phyloP scores from a whole-genome alignment of 2,113 vertebrate species.

The Clarias macrocephalus region DNA sequence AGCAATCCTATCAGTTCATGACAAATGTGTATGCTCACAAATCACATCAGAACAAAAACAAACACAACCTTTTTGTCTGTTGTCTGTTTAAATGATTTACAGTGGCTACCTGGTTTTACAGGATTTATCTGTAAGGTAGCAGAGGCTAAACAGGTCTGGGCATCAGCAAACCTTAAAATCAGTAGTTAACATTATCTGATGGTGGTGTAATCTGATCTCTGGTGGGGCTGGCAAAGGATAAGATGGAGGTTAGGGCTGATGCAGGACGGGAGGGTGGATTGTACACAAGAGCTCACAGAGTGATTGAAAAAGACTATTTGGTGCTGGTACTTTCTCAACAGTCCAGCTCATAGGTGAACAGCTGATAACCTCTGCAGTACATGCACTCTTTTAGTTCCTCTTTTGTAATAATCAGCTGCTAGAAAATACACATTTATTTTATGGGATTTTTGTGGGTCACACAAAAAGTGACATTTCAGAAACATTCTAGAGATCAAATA shows the following conservation, averaged over 20 bases:
- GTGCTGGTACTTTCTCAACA: constrained; percentile 52
- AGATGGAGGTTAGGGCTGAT: constrained; percentile 28
- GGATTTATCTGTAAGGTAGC: not conserved
- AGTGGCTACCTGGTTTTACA: not conserved
- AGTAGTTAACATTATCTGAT: constrained; percentile 62
- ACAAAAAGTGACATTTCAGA: not conserved
- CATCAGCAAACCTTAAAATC: constrained; percentile 31
- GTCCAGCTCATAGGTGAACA: constrained; percentile 30
- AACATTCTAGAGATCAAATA: not conserved
- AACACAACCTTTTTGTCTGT: constrained; percentile 59
- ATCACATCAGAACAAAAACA: constrained; percentile 55
- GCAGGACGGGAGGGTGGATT: constrained; percentile 13
- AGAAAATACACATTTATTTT: not conserved
- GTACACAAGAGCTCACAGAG: constrained; percentile 9
- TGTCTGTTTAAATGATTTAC: constrained; percentile 57
- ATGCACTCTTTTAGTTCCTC: constrained; percentile 18
- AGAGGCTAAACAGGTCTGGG: constrained; percentile 5
- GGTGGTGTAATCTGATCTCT: constrained; percentile 62
- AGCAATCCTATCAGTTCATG: constrained; percentile 36
- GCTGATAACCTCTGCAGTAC: constrained; percentile 39
- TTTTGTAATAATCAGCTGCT: not conserved
- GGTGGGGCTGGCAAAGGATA: constrained; percentile 10
- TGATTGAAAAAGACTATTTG: not conserved
- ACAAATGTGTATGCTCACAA: constrained; percentile 48
- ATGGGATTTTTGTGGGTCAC: not conserved